Base-by-base conservation (phyloP, 2,113 vertebrate genomes). In the Calcarius ornatus region DNA sequence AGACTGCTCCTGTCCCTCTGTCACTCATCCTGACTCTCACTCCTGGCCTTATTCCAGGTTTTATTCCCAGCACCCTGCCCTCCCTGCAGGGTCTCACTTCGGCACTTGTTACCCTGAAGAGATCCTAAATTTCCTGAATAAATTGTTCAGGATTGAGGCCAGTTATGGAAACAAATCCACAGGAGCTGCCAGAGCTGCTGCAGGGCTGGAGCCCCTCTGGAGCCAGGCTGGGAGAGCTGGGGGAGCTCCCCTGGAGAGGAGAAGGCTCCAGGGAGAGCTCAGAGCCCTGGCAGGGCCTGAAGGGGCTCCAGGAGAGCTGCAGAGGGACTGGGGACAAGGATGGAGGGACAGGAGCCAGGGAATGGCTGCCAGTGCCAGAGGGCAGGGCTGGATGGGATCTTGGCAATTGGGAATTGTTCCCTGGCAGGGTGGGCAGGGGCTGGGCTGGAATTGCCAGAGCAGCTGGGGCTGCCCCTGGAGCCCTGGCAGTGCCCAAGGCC, bases 151-250 rank as follows among this genome's bases (percentile, higher is more conserved):
- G 30, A 17, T 11, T 23, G 24, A 72, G 68, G 31, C 17, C 59
- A 61, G 7, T n/a, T 4, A 28, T 1, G 2, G 50, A 83, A 78
- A 47, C 4, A 43, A 81, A 66, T 12, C n/a, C 61, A 40, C 9
- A 45, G 77, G 53, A 45, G 37, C 2, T 1, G 12, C 8, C 0
- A 0, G 68, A 37, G 59, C 33, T 81, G 31, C 35, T 37, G 0
- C 68, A 68, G 68, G 59, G 76, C 66, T 88, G 59, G 76, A 80
- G 75, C 66, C 56, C 57, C 66, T 72, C 50, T 88, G 76, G 50
- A 75, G 78, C 60, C 45, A 10, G 68, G 60, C 86, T 66, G 77
- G 77, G 60, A 73, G 45, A 81, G 77, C 86, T 66, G 68, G 68
- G 68, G 18, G 31, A 2, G 76, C 16, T 88, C 6, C 2, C 10